These are phyloP conservation scores for Torymus tubicola DNA, from an alignment of 2,888 invertebrate genomes.

Conservation along the genomic window DNA sequence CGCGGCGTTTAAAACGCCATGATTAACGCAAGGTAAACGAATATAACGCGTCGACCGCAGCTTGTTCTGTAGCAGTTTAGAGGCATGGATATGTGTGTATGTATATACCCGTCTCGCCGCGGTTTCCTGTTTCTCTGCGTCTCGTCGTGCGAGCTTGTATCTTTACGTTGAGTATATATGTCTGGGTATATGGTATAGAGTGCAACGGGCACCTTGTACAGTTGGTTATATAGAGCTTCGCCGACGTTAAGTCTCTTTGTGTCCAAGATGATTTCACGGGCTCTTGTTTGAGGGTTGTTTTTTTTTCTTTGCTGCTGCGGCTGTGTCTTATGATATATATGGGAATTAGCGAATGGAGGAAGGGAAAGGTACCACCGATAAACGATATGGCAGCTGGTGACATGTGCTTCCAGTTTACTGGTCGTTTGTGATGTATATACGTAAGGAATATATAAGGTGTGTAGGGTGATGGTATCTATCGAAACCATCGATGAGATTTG, in stretches of 20 bases:
- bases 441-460: no score
- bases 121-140: conserved; percentile 40
- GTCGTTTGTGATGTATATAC: no score
- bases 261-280: conserved; percentile 6
- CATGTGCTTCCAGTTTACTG: no score
- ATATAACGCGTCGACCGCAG: conserved; percentile 75
- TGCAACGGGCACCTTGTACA: background rate
- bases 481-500: no score
- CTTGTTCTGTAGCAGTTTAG: conserved; percentile 56
- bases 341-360: no score
- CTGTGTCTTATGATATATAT: no score
- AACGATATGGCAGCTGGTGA: no score
- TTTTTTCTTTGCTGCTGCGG: no score
- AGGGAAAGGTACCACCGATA: no score
- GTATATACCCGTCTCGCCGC: background rate
- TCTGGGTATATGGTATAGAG: background rate
- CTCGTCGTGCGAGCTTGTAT: background rate
- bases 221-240: background rate
- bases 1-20: conserved; percentile 72
- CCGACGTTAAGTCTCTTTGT: background rate
- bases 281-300: background rate
- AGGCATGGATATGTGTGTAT: background rate
- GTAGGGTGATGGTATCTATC: no score
- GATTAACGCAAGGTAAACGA: conserved; percentile 76
- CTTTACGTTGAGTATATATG: no score